Conservation (phyloP, 1,140 invertebrate genomes). For the Colletes latitarsis region DNA sequence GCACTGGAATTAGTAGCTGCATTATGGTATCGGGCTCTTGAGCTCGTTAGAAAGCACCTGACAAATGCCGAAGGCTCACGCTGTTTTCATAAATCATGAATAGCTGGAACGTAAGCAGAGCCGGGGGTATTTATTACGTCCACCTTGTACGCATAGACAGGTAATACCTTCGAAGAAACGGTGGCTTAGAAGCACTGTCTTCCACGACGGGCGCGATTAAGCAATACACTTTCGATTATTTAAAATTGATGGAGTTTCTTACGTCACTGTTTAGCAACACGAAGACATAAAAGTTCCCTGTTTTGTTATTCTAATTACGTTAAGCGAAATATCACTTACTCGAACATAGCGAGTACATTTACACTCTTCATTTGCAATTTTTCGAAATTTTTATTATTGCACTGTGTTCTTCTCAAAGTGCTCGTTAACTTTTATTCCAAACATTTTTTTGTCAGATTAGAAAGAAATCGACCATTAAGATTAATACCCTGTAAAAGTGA, state of each 20-base stretch:
- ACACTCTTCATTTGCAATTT: no score
- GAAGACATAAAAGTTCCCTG: no score
- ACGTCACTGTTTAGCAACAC: neutral
- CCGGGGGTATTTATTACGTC: neutral
- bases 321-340: no score
- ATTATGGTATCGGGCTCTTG: neutral
- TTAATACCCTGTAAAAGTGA: no score
- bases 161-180: neutral
- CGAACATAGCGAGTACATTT: no score
- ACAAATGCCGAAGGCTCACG: constrained; percentile 2
- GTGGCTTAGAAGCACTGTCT: neutral
- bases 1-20: neutral
- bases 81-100: constrained; percentile 12
- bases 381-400: no score
- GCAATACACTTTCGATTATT: neutral
- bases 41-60: neutral
- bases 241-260: constrained; percentile 1
- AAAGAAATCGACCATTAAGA: no score
- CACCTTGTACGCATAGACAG: neutral
- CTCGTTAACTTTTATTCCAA: no score
- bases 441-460: no score
- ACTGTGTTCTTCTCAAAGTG: no score
- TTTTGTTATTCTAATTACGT: no score
- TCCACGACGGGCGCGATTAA: neutral
- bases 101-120: neutral